Evolutionary conservation across 2,888 invertebrate genomes (phyloP), one percentile per base, ranked within the genome.

Genomic region (Sminthurinus aureus): DNA sequence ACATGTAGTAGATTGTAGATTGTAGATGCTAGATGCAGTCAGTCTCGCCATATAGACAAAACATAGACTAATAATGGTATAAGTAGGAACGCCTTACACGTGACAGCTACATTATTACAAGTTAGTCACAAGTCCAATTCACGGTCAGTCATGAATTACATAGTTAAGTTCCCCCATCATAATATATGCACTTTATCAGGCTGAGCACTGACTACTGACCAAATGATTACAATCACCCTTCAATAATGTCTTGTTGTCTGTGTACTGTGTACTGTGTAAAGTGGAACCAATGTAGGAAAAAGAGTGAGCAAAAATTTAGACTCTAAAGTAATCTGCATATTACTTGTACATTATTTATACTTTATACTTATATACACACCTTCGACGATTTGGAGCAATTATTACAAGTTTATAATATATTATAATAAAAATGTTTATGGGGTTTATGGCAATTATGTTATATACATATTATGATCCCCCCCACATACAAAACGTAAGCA

Each of bases 51-150:
- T n/a, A n/a, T n/a, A n/a, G n/a, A n/a, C n/a, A n/a, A n/a, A n/a
- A n/a, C n/a, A 22, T 67, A 67, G 22, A 67, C 11, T 11, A n/a
- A n/a, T 20, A 67, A 20, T 67, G n/a, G 22, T 67, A n/a, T n/a
- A 13, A 71, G 12, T 67, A 79, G 69, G n/a, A 26, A 69, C 79
- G 79, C 79, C 79, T 79, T 69, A 38, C 79, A 79, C 79, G 79
- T 79, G 79, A 79, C 79, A 79, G 69, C 79, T 22, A n/a, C 69
- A 79, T 38, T 38, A 38, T 38, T 38, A 38, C 38, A 38, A 38
- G 38, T 38, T 38, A 67, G 67, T 67, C 79, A 20, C 66, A 22
- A 69, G n/a, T 22, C n/a, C 24, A 26, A 26, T 13, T 71, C 71
- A 71, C 71, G 71, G 71, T 71, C 71, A 71, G 22, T 71, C 71